Evolutionary conservation across 1,140 invertebrate genomes (phyloP).

Genomic region (Aphelinus certus): DNA sequence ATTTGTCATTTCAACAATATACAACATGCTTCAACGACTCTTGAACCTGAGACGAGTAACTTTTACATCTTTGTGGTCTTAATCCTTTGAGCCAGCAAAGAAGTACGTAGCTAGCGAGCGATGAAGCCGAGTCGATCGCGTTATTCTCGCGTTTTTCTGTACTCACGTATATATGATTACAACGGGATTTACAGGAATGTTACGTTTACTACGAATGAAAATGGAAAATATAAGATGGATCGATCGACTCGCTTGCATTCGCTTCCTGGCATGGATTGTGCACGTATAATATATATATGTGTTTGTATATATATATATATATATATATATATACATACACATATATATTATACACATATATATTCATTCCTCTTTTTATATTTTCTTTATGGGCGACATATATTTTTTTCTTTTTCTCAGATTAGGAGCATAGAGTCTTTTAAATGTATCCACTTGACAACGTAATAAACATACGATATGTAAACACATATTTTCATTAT

Average conservation of each 20-base stretch:
- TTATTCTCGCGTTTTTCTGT: too few relatives aligned
- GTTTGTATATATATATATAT: too few relatives aligned
- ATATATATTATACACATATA: too few relatives aligned
- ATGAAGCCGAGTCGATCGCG: neutral
- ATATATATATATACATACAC: too few relatives aligned
- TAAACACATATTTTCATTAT: conserved; percentile 39
- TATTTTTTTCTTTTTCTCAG: conserved; percentile 5
- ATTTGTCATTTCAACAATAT: too few relatives aligned
- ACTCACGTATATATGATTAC: too few relatives aligned
- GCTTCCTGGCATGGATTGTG: conserved; percentile 23
- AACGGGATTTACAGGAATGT: neutral
- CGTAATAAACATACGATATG: conserved; percentile 44
- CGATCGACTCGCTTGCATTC: conserved; percentile 6
- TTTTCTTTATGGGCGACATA: neutral
- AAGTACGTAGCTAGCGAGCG: too few relatives aligned
- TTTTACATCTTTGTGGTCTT: too few relatives aligned
- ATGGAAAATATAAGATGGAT: neutral
- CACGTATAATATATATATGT: too few relatives aligned
- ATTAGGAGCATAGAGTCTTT: neutral
- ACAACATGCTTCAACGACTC: too few relatives aligned
- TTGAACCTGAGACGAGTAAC: too few relatives aligned
- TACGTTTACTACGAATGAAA: neutral
- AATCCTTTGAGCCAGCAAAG: too few relatives aligned
- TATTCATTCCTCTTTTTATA: conserved; percentile 1
- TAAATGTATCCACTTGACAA: conserved; percentile 22